These are phyloP conservation scores for Pseudococcus longispinus DNA, from an alignment of 2,888 invertebrate genomes.

Conservation along the genomic window DNA sequence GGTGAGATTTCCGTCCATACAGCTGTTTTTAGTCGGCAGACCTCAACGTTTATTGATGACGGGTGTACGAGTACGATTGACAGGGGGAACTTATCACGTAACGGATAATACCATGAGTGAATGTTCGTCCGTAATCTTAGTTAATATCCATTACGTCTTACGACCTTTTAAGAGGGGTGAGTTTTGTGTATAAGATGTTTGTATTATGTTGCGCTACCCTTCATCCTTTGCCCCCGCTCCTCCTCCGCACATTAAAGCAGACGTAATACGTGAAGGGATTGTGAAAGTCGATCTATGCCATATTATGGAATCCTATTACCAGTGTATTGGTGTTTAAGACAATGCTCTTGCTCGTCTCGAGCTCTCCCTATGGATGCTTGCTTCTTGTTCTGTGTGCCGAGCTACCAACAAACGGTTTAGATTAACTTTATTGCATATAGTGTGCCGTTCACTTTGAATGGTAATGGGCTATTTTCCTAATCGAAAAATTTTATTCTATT, in stretches of 20 bases:
- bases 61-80: constrained; percentile 35
- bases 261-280: background rate
- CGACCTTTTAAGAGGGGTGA: constrained; percentile 43
- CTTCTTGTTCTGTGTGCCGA: background rate
- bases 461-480: background rate
- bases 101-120: constrained; percentile 47
- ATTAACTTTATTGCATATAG: background rate
- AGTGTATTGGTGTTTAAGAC: constrained; percentile 15
- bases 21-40: constrained; percentile 43
- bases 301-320: background rate
- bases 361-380: background rate
- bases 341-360: background rate
- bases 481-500: background rate
- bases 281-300: background rate
- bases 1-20: constrained; percentile 30
- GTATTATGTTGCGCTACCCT: background rate
- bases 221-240: background rate
- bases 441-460: background rate
- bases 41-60: constrained; percentile 45
- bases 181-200: constrained; percentile 43
- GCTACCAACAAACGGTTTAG: background rate
- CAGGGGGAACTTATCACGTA: constrained; percentile 17
- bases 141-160: constrained; percentile 55
- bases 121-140: constrained; percentile 53
- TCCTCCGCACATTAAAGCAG: background rate